Evolutionary conservation across 1,140 invertebrate species (phyloP), one percentile per base, ranked within the genome.

Genomic region (Drosophila kikkawai): DNA sequence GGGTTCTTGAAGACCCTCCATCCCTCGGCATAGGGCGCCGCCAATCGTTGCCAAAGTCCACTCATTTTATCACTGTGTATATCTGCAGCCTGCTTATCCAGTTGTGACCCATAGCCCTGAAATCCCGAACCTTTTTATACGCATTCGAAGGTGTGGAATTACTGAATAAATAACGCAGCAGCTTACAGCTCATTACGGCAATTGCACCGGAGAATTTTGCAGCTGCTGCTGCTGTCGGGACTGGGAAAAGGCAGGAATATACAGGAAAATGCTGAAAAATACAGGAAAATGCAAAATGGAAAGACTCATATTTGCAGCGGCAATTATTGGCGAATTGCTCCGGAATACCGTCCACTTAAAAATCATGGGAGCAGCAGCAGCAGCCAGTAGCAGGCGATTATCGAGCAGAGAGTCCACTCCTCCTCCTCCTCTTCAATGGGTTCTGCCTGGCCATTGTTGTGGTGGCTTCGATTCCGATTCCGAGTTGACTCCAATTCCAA

Each of bases 221-320:
- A 73, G 70, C 53, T 73, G 68, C 53, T 73, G 68, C 53, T 73
- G 68, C 65, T 39, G 12, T 12, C 6, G 26, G 19, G 19, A 26
- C 48, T 70, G 69, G 42, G 42, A 48, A 71, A 51, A 15, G 37
- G 29, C 50, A 51, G 69, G 26, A 6, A 29, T 6, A 29, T 29
- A 29, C 26, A 29, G 26, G 32, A 22, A 42, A 73, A 53, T 51
- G 5, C 48, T 17, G 48, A 45, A 4, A 50, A 70, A 39, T 17
- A n/a, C 48, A 12, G 29, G n/a, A 9, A 29, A 68, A 37, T 42
- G 37, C 36, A 34, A 47, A 65, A 67, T 22, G 63, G 12, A 32
- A 48, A 71, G 50, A 74, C 37, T 74, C 70, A 73, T 74, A 74
- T 74, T 74, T 47, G 68, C 68, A 71, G 58, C 68, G 56, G 69